Conservation (phyloP, 2,797 vertebrate genomes). For the Pseudotriccus pelzelni region DNA sequence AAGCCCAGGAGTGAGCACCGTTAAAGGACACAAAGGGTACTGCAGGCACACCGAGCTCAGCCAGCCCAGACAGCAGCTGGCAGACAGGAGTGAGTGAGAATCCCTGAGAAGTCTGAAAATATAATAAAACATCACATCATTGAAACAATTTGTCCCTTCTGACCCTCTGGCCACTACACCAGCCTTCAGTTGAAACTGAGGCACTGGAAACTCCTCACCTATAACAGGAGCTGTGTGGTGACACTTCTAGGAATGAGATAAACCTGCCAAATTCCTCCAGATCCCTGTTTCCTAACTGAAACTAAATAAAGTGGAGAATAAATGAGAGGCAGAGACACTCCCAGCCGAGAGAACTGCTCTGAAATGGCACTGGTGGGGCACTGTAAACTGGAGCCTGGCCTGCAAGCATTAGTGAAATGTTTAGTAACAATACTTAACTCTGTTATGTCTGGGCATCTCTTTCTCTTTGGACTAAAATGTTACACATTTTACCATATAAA, state of each 20-base stretch:
- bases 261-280: conserved; percentile 1
- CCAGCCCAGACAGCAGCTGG: not conserved
- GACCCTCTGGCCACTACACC: not conserved
- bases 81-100: conserved; percentile 33
- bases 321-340: not conserved
- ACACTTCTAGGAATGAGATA: not conserved
- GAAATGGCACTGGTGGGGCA: not conserved
- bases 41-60: not conserved
- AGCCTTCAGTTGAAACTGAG: not conserved
- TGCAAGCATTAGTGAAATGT: conserved; percentile 55
- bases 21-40: not conserved
- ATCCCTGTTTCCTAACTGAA: conserved; percentile 9
- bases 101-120: conserved; percentile 72
- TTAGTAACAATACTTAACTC: conserved; percentile 31
- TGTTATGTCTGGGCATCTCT: conserved; percentile 3
- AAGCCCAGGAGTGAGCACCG: not conserved
- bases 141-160: not conserved
- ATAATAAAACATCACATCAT: not conserved
- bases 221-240: not conserved
- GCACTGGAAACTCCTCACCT: not conserved
- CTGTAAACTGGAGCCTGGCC: conserved; percentile 60
- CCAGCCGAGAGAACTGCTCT: not conserved
- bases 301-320: not conserved
- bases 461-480: conserved; percentile 23
- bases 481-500: conserved; percentile 39